Base-by-base conservation (phyloP, 2,113 vertebrate genomes). In the Rhinoderma darwinii region DNA sequence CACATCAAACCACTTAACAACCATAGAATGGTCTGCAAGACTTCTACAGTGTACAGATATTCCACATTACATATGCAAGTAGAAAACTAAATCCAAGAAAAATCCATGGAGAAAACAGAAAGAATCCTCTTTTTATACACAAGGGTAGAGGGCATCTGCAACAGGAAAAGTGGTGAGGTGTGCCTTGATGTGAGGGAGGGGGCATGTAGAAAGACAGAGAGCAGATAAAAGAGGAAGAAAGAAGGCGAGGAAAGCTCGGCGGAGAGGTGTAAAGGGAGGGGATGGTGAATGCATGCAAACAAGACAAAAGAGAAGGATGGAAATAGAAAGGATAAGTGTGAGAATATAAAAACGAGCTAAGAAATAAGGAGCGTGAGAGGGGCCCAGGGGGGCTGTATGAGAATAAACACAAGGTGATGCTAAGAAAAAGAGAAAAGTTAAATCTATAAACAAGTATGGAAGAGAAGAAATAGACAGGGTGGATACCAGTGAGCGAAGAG, bases 261-360 rank as follows among this genome's bases (percentile, higher is more conserved):
- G 56, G 54, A 82, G 37, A 47, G 50, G n/a, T 44, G 61, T n/a
- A 63, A 82, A 44, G 79, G 80, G 39, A 72, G 81, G 56, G 81
- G 14, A 32, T 14, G 22, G 56, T 9, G 59, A 83, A 61, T 47
- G 25, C 39, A 43, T 14, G 17, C 39, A 47, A 44, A 61, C 22
- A 35, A 70, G 25, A 70, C 43, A 70, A 83, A 70, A 83, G 81
- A 43, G 41, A 61, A 30, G 43, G 63, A 70, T 35, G 7, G 43
- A 83, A 50, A 83, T 22, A 83, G 41, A 47, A 56, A 56, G 54
- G 41, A 47, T 39, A 84, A 39, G 82, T 72, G 82, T 18, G 68
- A 83, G 82, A 84, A 27, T n/a, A 73, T 12, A 3, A 73, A 68
- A 83, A 68, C 41, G 30, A 39, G 78, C 68, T 41, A 20, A 72